Evolutionary conservation across 2,797 vertebrate species (phyloP), one percentile per base, ranked within the genome.

Genomic region (Meda fulgida): DNA sequence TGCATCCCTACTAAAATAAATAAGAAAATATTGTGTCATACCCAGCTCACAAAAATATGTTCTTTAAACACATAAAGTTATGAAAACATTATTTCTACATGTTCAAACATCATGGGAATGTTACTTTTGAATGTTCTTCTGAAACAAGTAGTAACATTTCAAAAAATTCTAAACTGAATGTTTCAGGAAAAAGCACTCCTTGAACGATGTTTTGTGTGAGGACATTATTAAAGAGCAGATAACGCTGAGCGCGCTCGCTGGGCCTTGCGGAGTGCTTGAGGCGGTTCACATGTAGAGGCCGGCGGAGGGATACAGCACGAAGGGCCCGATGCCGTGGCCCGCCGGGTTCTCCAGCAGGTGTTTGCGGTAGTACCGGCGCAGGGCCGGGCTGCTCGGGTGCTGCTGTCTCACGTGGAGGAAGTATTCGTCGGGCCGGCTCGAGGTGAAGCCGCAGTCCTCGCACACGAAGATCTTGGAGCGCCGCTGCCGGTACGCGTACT

Each of bases 381-480:
- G 92, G 1, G 90, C 92, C 0, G 92, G 91, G 83, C 93, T 95
- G n/a, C 92, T 84, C 0, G 96, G 96, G 83, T 97, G 97, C 55
- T 93, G 90, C 88, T 94, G 93, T 3, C 95, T 91, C 43, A 96
- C 85, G 13, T 98, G 97, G n/a, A 95, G 90, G 29, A 95, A 95
- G 58, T 96, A 97, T 31, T 95, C 93, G 0, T 97, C 96, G 0
- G 96, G 95, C 0, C 93, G 92, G 0, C 91, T 92, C 4, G 96
- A 96, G 7, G 97, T 97, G 91, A 93, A 98, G 79, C 97, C 97
- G 0, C 97, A 98, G 46, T 96, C 96, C 88, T 97, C 97, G 7
- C 97, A 98, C 31, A 98, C 97, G 2, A 97, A 97, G 90, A 98
- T 96, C 92, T 98, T 98, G 89, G 97, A 96, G 31, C 97, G 95